Conservation (phyloP, 2,113 vertebrate genomes). For the Rhinogobius similis region DNA sequence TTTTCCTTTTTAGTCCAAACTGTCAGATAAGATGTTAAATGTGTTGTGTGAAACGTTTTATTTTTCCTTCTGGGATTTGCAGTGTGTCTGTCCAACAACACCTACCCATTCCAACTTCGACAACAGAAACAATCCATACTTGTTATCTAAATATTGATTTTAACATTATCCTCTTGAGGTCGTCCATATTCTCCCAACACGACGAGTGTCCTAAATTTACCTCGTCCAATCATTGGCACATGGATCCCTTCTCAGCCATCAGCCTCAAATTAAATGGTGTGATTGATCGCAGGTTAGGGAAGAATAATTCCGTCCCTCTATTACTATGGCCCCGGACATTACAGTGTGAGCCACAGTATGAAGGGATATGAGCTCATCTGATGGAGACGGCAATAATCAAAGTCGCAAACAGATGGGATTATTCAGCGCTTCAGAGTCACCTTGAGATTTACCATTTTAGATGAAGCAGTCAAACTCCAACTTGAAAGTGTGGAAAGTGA, state of each 20-base stretch:
- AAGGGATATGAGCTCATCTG: conserved; percentile 30
- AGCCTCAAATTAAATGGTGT: conserved; percentile 52
- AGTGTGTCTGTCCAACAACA: background rate
- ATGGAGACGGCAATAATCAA: conserved; percentile 28
- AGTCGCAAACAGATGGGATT: conserved; percentile 1
- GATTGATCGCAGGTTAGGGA: conserved; percentile 63
- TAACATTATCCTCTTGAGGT: conserved; percentile 57
- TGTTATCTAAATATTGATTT: conserved; percentile 66
- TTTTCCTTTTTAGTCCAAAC: too few species aligned
- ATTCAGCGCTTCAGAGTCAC: conserved; percentile 27
- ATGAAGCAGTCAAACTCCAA: background rate
- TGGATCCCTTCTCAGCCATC: conserved; percentile 39
- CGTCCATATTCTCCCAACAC: conserved; percentile 57
- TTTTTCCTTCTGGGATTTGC: background rate
- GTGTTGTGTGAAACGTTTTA: too few species aligned
- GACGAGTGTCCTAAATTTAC: conserved; percentile 51
- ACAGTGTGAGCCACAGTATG: conserved; percentile 52
- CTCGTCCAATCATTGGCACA: conserved; percentile 40
- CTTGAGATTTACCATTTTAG: conserved; percentile 13
- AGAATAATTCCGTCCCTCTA: conserved; percentile 55
- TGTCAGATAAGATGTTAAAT: too few species aligned
- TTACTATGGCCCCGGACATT: conserved; percentile 53
- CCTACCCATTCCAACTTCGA: conserved; percentile 15
- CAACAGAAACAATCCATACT: conserved; percentile 49
- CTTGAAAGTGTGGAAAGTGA: conserved; percentile 8